phyloP scores from a whole-genome alignment of 1,140 invertebrate species.

The Diabrotica undecimpunctata region DNA sequence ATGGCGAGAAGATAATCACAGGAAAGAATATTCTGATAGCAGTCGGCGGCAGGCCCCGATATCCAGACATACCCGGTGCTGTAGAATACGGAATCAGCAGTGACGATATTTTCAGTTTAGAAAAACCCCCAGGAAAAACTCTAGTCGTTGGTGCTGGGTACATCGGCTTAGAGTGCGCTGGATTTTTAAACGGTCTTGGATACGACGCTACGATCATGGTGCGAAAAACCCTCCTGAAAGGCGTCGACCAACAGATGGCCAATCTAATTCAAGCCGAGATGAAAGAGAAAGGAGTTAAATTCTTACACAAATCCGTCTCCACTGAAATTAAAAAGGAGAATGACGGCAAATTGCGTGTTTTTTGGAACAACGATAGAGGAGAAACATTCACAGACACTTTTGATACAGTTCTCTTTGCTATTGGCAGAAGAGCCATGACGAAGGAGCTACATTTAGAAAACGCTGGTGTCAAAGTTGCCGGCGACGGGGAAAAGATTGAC shows the following conservation, averaged over 20 bases:
- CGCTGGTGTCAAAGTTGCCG: constrained; percentile 59
- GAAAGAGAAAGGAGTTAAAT: constrained; percentile 78
- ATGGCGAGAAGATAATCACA: constrained; percentile 71
- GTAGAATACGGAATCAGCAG: constrained; percentile 88
- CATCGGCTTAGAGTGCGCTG: constrained; percentile 95
- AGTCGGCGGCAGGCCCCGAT: constrained; percentile 85
- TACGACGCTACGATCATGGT: constrained; percentile 89
- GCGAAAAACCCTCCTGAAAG: constrained; percentile 86
- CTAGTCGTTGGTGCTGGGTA: constrained; percentile 90
- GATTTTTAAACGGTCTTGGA: constrained; percentile 86
- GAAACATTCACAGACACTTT: constrained; percentile 57
- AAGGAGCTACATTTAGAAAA: constrained; percentile 66
- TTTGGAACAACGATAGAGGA: constrained; percentile 58
- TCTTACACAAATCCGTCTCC: constrained; percentile 76
- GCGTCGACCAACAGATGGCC: constrained; percentile 98
- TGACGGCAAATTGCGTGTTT: constrained; percentile 66
- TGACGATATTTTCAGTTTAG: constrained; percentile 94
- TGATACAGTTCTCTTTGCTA: constrained; percentile 83
- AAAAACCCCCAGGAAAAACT: constrained; percentile 87
- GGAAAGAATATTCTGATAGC: constrained; percentile 86
- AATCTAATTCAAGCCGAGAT: constrained; percentile 79
- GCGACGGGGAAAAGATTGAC: constrained; percentile 64
- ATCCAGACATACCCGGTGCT: constrained; percentile 84
- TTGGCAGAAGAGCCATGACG: constrained; percentile 72
- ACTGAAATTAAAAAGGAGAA: constrained; percentile 68